These are phyloP conservation scores for Thalpophila matura DNA, from an alignment of 2,888 invertebrate species.

Conservation along the genomic window DNA sequence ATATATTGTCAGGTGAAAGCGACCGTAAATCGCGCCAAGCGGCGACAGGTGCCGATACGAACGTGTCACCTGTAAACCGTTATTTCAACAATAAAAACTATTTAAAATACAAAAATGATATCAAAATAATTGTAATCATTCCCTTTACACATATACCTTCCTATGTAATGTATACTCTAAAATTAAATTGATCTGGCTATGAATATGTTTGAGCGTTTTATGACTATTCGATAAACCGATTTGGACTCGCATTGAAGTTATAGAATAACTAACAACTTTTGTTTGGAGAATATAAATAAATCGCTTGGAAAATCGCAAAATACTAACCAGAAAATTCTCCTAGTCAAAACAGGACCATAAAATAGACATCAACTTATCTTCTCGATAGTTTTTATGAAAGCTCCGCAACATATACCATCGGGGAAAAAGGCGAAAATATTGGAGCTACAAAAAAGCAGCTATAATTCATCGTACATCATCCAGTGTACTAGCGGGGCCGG, in stretches of 20 bases:
- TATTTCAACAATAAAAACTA: conserved; percentile 28
- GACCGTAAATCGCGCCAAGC: conserved; percentile 45
- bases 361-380: conserved; percentile 13
- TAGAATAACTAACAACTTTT: not conserved
- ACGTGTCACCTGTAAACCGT: conserved; percentile 27
- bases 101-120: conserved; percentile 16
- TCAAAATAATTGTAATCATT: conserved; percentile 10
- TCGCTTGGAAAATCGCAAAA: not conserved
- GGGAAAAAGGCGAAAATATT: conserved; percentile 39
- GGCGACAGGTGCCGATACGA: conserved; percentile 57
- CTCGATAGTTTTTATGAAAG: conserved; percentile 27
- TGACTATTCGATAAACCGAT: conserved; percentile 5
- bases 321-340: not conserved
- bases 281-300: not conserved
- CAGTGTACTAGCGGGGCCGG: conserved; percentile 26
- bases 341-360: not conserved
- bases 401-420: conserved; percentile 4
- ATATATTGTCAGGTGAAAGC: conserved; percentile 38
- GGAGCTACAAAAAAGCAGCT: conserved; percentile 44
- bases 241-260: not conserved
- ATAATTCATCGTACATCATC: conserved; percentile 55
- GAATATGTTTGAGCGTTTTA: conserved; percentile 8
- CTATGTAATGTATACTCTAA: conserved; percentile 3
- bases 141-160: not conserved
- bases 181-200: not conserved